Conservation (phyloP, 2,113 vertebrate genomes). For the Ophiodon elongatus region DNA sequence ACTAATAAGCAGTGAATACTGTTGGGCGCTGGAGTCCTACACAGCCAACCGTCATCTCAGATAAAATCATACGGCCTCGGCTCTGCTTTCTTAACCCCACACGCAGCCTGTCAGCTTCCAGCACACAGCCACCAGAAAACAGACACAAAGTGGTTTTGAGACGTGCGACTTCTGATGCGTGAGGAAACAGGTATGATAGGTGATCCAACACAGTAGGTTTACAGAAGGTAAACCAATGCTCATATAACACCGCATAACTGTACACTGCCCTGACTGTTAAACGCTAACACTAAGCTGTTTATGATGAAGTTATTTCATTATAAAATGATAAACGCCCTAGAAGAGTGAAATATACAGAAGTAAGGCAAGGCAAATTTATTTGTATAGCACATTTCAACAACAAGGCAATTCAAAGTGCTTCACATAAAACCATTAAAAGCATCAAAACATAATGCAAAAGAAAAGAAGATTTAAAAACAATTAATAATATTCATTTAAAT, state of each 20-base stretch:
- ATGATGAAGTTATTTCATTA: not conserved
- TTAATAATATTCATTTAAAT: too few species aligned
- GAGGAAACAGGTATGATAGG: not conserved
- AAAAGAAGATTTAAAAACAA: too few species aligned
- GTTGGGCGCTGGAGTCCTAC: slow-evolving; percentile 41
- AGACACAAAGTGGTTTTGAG: slow-evolving; percentile 31
- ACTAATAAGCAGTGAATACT: slow-evolving; percentile 68
- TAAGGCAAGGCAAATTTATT: too few species aligned
- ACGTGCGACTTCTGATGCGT: not conserved
- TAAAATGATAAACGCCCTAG: not conserved
- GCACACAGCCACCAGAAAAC: not conserved
- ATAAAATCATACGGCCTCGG: slow-evolving; percentile 52
- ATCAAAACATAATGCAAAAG: too few species aligned
- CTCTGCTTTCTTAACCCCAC: slow-evolving; percentile 39
- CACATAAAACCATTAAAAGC: too few species aligned
- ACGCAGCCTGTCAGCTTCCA: slow-evolving; percentile 47
- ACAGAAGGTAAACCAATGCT: not conserved
- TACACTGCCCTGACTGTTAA: not conserved
- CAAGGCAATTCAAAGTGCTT: too few species aligned
- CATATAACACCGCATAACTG: not conserved
- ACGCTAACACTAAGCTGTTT: not conserved
- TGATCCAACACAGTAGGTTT: not conserved
- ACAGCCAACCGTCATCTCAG: slow-evolving; percentile 54
- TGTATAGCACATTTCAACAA: too few species aligned
- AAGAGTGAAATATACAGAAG: not conserved